Evolutionary conservation across 2,113 vertebrate genomes (phyloP).

Genomic region (Madoqua kirkii): DNA sequence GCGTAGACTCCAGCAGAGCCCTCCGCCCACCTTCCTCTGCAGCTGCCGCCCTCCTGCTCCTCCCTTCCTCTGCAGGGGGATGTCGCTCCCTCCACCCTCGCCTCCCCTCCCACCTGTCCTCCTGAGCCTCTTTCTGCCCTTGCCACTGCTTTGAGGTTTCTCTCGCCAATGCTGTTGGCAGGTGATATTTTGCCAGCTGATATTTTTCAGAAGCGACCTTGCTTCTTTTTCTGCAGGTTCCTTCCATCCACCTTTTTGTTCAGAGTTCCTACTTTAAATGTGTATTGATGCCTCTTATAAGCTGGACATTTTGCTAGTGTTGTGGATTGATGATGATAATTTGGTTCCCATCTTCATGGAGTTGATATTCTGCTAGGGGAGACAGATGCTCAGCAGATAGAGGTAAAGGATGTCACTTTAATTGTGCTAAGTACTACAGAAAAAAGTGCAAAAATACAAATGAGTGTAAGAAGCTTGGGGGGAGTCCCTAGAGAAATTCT

Average conservation of each 20-base stretch:
- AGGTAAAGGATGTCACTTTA: background rate
- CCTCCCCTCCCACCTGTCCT: background rate
- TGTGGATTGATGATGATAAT: background rate
- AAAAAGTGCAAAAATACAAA: background rate
- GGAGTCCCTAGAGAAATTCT: background rate
- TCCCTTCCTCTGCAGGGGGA: background rate
- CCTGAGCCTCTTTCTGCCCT: background rate
- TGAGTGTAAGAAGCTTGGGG: background rate
- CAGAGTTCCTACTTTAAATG: background rate
- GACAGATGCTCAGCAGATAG: background rate
- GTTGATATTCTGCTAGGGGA: background rate
- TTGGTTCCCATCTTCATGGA: background rate
- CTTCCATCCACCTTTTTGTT: background rate
- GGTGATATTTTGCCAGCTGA: background rate
- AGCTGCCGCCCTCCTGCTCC: rapidly evolving
- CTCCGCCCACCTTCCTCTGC: background rate
- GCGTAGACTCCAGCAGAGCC: background rate
- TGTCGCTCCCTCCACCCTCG: background rate
- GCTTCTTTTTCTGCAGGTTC: background rate
- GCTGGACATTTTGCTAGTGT: background rate
- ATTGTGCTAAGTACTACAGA: background rate
- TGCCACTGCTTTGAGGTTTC: background rate
- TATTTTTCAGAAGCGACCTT: background rate
- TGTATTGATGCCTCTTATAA: background rate
- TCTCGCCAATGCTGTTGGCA: background rate